These are phyloP conservation scores for Pycnomerus fuliginosus DNA, from an alignment of 2,888 invertebrate genomes.

Conservation along the genomic window DNA sequence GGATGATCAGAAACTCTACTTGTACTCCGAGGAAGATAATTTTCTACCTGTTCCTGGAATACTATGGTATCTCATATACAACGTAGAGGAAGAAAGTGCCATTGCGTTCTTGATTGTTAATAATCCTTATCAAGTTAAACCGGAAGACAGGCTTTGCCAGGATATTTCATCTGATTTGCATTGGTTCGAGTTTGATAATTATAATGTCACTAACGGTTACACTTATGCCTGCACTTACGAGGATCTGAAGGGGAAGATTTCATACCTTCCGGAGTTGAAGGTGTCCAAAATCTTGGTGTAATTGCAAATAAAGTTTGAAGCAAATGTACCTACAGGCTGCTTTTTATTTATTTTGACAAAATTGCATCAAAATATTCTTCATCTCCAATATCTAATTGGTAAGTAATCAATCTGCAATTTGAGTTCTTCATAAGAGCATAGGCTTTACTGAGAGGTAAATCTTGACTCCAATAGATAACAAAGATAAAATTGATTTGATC, in stretches of 20 bases:
- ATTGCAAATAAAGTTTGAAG: no score
- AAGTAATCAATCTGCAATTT: no score
- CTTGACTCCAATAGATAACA: no score
- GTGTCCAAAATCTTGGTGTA: no score
- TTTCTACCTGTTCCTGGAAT: constrained; percentile 58
- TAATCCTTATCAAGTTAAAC: constrained; percentile 55
- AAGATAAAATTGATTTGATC: no score
- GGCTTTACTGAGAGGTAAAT: no score
- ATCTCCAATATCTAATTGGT: no score
- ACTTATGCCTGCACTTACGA: constrained; percentile 63
- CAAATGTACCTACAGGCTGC: no score
- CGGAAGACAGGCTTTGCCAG: constrained; percentile 35
- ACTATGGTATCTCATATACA: constrained; percentile 62
- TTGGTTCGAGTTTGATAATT: constrained; percentile 61
- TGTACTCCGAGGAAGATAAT: constrained; percentile 38
- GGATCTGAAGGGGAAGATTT: constrained; percentile 58
- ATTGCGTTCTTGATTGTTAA: constrained; percentile 64
- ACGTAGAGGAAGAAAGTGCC: constrained; percentile 54
- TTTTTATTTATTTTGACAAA: no score
- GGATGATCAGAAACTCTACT: constrained; percentile 34
- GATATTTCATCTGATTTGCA: constrained; percentile 59
- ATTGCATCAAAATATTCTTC: no score
- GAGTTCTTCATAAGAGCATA: no score
- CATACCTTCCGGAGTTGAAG: constrained; percentile 57
- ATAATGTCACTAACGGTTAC: constrained; percentile 56